Evolutionary conservation across 2,888 invertebrate genomes (phyloP), one percentile per base, ranked within the genome.

Genomic region (Tipula helvola): DNA sequence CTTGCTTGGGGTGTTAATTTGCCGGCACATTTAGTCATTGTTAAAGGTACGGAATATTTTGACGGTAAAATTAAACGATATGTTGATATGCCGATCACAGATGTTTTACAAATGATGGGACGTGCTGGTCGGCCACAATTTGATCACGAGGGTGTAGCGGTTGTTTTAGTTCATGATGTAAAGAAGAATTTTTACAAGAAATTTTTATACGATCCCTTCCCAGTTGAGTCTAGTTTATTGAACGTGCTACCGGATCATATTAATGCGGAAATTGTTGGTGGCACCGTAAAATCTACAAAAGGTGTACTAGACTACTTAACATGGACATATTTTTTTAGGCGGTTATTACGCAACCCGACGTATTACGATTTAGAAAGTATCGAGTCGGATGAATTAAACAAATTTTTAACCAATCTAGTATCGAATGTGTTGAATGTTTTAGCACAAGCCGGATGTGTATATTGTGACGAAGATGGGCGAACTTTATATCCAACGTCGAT

Each of bases 101-200:
- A 99, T 92, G 99, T 99, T 0, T 93, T 99, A 87, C 99, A 99
- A 92, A 99, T 99, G 99, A 99, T 99, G 96, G 99, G 99, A 1
- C 93, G 99, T 87, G 99, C 99, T 87, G 99, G 99, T 0, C 93
- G 99, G 87, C 99, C 99, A 0, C 97, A 99, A 93, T 99, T 95
- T 90, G 99, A 99, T 91, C 96, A 96, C 89, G 96, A 96, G 89
- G 99, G 97, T 0, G 95, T 97, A 0, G 97, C 97, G 0, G 96
- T 96, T 5, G 96, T 97, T 1, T 92, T 97, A 88, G 96, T 99
- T 0, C 99, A 99, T 90, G 99, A 99, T 89, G 94, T 97, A 85
- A 99, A 99, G 92, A 99, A 99, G 92, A 97, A 97, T 90, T 99
- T 99, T 93, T 99, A 99, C 92, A 98, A 98, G 91, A 98, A 98